Percentiles rank a stretch among this genome's conserved stretches.
Conservation (phyloP, 2,888 invertebrate species). For the Leptopilina myrica region DNA sequence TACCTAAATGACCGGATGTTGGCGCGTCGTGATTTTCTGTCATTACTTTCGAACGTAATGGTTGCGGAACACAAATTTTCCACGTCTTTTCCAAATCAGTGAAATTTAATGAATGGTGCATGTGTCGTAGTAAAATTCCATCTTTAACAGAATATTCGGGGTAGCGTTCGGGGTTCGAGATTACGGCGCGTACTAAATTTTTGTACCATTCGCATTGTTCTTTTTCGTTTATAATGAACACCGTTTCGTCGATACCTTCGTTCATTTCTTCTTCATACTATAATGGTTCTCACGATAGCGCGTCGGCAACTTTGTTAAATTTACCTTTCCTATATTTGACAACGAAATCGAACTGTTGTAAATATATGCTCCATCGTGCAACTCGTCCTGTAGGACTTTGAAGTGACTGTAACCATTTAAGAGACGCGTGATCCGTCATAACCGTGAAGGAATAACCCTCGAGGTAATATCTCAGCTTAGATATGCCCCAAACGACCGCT, state of each 20-base stretch:
- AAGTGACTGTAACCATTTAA: constrained; percentile 39
- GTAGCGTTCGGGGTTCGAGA: not conserved
- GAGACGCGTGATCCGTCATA: constrained; percentile 44
- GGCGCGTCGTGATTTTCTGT: constrained; percentile 4
- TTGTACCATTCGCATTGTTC: not conserved
- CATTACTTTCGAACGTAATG: not conserved
- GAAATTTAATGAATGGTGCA: not conserved
- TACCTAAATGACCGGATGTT: constrained; percentile 9
- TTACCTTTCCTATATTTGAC: constrained; percentile 46
- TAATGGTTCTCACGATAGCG: constrained; percentile 45
- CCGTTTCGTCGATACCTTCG: not conserved
- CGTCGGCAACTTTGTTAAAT: constrained; percentile 49
- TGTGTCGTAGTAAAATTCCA: not conserved
- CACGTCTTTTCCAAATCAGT: not conserved
- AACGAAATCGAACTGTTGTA: constrained; percentile 49
- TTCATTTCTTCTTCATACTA: not conserved
- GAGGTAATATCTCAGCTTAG: constrained; percentile 25
- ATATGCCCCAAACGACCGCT: constrained; percentile 50
- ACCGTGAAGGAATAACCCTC: constrained; percentile 43
- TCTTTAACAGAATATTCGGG: not conserved
- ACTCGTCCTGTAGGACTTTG: constrained; percentile 34
- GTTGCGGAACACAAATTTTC: not conserved
- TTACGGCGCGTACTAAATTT: not conserved
- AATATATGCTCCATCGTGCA: constrained; percentile 57
- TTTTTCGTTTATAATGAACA: not conserved